phyloP scores from a whole-genome alignment of 2,797 vertebrate genomes.

The Prunella strophiata region DNA sequence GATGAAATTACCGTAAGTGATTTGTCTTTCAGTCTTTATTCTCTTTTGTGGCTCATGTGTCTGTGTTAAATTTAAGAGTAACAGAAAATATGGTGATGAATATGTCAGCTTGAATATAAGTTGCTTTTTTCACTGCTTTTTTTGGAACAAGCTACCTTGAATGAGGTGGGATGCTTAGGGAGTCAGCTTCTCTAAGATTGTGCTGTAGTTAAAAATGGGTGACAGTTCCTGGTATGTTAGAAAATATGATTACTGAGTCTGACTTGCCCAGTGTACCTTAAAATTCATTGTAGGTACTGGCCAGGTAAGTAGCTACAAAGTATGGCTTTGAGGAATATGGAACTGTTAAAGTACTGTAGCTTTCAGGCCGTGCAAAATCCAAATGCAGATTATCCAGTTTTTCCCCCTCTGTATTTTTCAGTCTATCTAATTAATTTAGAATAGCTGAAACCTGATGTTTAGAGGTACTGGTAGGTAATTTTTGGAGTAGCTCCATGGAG shows the following conservation, averaged over 20 bases:
- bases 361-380: not conserved
- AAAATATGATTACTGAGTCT: not conserved
- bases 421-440: not conserved
- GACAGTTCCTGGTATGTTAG: not conserved
- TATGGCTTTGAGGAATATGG: not conserved
- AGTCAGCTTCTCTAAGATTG: not conserved
- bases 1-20: conserved; percentile 98
- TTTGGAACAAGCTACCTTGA: not conserved
- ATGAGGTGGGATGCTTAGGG: not conserved
- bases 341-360: not conserved
- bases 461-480: not conserved
- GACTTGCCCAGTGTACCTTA: not conserved
- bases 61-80: not conserved
- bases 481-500: not conserved
- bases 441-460: not conserved
- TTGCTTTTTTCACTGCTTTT: not conserved
- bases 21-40: not conserved
- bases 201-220: not conserved
- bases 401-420: not conserved
- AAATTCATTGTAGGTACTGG: not conserved
- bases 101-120: not conserved
- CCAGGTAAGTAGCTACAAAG: not conserved
- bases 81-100: not conserved
- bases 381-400: not conserved
- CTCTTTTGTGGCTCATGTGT: not conserved